Base-by-base conservation (phyloP, 1,140 invertebrate species). In the Psilanteris sp. region DNA sequence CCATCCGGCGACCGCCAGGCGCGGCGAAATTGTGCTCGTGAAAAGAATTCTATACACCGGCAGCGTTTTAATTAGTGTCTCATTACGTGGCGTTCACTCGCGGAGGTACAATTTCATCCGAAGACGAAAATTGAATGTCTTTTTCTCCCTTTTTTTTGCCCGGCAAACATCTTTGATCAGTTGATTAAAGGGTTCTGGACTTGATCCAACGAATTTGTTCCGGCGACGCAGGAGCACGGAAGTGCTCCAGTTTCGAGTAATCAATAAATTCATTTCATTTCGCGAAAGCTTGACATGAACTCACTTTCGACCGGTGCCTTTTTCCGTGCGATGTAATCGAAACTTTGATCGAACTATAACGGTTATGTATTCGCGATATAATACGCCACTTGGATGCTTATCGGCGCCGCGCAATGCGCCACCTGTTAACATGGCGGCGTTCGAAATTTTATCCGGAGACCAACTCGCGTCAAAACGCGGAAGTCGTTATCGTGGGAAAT, bases 251-350 rank as follows among this genome's bases (percentile, higher is more conserved):
- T 78, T 78, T 61, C 36, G 8, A 13, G 26, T 34, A 75, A 78
- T 80, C 68, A 54, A 77, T 80, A 78, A 67, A 77, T 78, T 59
- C 66, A 54, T 59, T 73, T 72, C 61, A 26, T 75, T 68, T 72
- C 70, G 70, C 67, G 43, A 73, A 61, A 44, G 55, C 75, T 70
- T 77, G 74, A 61, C 66, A 59, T 41, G 6, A 7, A 46, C 37
- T 75, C 57, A 59, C 48, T 75, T 61, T 67, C 52, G n/a, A 57
- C 16, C 16, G 13, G 1, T 32, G 2, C 11, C 13, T 50, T 10
- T 54, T 26, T 3, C 29, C 9, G n/a, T 29, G 43, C 18, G 26
- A 39, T 16, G 27, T 15, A 50, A 52, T 57, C 15, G 44, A 37
- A 66, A 46, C 31, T 62, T 55, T 59, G 50, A 57, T 43, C 20